Evolutionary conservation across 2,113 vertebrate species (phyloP), one percentile per base, ranked within the genome.

Genomic region (Struthio camelus): DNA sequence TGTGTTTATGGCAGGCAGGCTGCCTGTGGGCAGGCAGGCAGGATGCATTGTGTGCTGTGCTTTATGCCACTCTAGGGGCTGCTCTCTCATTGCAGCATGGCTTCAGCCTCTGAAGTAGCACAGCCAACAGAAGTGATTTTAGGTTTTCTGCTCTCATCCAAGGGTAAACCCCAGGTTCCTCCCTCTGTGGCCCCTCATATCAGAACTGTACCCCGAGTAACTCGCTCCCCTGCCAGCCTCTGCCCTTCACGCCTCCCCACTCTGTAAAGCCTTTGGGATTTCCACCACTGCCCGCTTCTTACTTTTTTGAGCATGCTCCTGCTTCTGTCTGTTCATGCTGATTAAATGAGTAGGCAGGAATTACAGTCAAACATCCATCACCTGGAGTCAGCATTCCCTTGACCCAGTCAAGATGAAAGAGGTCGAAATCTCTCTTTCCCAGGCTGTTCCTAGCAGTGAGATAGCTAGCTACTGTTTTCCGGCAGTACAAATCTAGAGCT

Each of bases 321-420:
- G 71, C 80, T 90, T 56, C 75, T 77, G 65, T 65, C 90, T 89
- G 73, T 13, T 91, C 79, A 23, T 1, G 0, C 64, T 91, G 93
- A 94, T 96, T 66, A 93, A 96, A 94, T 84, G 91, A 85, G 87
- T 73, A 81, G 95, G 89, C 80, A 85, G 90, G 91, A 96, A 80
- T 94, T 90, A 93, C 89, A 95, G 81, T 77, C 93, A 89, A 36
- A 82, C 85, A 91, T 95, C 94, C 93, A 87, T 96, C 93, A 94
- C 75, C 56, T 0, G 0, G 5, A 93, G 89, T 65, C 81, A 80
- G 58, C 12, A 58, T 58, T 94, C 92, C 30, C 67, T 88, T 96
- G 87, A 95, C 91, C 89, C 90, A 87, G 44, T 1, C 89, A 91
- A 70, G 66, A 90, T 80, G 66, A 65, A 83, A 77, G 72, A 92